phyloP scores from a whole-genome alignment of 2,113 vertebrate genomes.

The Tamias sibiricus region DNA sequence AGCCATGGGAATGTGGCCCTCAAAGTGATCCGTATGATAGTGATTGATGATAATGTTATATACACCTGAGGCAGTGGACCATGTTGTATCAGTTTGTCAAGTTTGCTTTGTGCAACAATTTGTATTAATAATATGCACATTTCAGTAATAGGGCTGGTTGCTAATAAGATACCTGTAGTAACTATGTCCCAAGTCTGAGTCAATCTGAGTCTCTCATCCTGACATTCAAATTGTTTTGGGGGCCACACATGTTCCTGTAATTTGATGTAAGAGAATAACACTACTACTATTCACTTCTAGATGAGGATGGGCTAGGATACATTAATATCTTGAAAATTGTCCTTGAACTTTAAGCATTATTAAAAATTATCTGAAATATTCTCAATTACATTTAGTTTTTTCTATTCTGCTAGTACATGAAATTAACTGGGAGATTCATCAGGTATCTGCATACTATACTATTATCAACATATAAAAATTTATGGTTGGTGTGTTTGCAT shows the following conservation, averaged over 20 bases:
- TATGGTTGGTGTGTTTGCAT: not conserved
- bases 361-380: slow-evolving; percentile 53
- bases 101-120: slow-evolving; percentile 14
- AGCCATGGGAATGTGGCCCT: slow-evolving; percentile 28
- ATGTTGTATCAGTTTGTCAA: slow-evolving; percentile 44
- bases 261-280: slow-evolving; percentile 37
- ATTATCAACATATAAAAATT: not conserved
- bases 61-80: slow-evolving; percentile 17
- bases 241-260: not conserved
- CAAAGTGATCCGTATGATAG: slow-evolving; percentile 48
- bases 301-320: slow-evolving; percentile 36
- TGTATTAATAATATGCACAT: slow-evolving; percentile 13
- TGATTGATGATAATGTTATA: slow-evolving; percentile 49
- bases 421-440: slow-evolving; percentile 44
- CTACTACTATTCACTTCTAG: slow-evolving; percentile 11
- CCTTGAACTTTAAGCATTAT: slow-evolving; percentile 39
- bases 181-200: not conserved
- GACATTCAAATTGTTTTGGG: slow-evolving; percentile 8
- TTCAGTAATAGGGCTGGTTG: slow-evolving; percentile 35
- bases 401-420: not conserved
- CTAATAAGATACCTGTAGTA: not conserved
- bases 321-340: slow-evolving; percentile 59
- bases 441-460: not conserved
- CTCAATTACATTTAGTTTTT: slow-evolving; percentile 23
- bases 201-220: not conserved